Base-by-base conservation (phyloP, 2,113 vertebrate genomes). In the Lepidothrix coronata region DNA sequence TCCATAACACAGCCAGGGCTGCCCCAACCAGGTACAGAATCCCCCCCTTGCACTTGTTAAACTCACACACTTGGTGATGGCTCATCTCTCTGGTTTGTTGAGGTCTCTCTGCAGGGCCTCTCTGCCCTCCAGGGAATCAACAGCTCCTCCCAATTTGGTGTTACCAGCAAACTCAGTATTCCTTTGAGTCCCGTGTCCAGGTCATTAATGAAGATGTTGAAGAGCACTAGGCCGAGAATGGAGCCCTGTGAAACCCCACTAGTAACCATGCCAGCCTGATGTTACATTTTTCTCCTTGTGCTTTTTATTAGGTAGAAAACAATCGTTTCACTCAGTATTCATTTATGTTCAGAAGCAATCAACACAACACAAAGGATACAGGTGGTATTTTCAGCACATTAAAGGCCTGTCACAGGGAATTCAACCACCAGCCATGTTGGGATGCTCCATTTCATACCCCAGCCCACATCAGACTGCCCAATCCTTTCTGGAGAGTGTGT, bases 251-350 rank as follows among this genome's bases (percentile, higher is more conserved):
- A 23, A 59, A n/a, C 57, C n/a, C 23, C 57, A 35, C n/a, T 22
- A 25, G n/a, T 35, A 23, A 57, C 55, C n/a, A 9, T 35, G 24
- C n/a, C n/a, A 25, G 35, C 14, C 24, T 28, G 25, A 62, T 41
- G 59, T 28, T 37, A 39, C 59, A 21, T 85, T 94, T 73, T 94
- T 81, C 75, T 84, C 72, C 58, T 75, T 58, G 39, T 24, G 68
- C 58, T 88, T 93, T 95, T 95, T 68, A 71, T 77, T 71, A 79
- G 57, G 43, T 25, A 91, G 57, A 90, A 97, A 91, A 84, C 16
- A 59, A 91, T 73, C 68, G 72, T 82, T 96, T 84, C 80, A 55
- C 48, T 54, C 35, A 23, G 77, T 43, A 33, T 75, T 59, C 62
- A 67, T 57, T 74, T 68, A 24, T 18, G 25, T 78, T 81, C 93